Conservation (phyloP, 2,888 invertebrate species). For the Megastigmus dorsalis region DNA sequence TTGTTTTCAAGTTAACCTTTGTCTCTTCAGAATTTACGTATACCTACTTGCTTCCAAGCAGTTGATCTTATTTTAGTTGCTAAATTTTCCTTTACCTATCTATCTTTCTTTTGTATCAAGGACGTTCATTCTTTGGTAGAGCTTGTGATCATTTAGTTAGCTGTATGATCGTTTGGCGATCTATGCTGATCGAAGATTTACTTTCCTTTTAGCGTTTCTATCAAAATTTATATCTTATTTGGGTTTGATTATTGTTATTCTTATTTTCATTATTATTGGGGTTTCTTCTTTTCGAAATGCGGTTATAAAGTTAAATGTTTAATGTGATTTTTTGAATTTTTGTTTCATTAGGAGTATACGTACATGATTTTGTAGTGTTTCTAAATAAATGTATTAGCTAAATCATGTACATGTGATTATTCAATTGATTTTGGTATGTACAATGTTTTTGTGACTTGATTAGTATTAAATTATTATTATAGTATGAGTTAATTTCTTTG, state of each 20-base stretch:
- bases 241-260: slow-evolving; percentile 27
- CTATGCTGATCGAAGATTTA: slow-evolving; percentile 35
- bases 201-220: slow-evolving; percentile 35
- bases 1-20: neutral
- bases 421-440: slow-evolving; percentile 3
- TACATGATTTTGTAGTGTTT: neutral
- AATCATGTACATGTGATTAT: slow-evolving; percentile 5
- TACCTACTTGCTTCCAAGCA: no score
- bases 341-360: neutral
- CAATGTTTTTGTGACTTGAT: neutral
- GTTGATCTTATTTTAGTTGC: neutral
- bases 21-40: no score
- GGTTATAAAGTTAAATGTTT: slow-evolving; percentile 3
- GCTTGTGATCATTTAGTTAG: slow-evolving; percentile 52
- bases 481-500: no score
- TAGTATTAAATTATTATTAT: neutral
- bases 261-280: slow-evolving; percentile 34
- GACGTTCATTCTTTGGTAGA: slow-evolving; percentile 44
- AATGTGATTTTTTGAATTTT: neutral
- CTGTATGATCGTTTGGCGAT: slow-evolving; percentile 40
- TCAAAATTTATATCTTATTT: slow-evolving; percentile 22
- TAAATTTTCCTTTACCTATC: neutral
- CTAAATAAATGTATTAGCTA: neutral
- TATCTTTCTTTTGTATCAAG: slow-evolving; percentile 7
- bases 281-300: slow-evolving; percentile 46